phyloP scores from a whole-genome alignment of 64 coral and sea anemone species.

The Pocillopora damicornis region DNA sequence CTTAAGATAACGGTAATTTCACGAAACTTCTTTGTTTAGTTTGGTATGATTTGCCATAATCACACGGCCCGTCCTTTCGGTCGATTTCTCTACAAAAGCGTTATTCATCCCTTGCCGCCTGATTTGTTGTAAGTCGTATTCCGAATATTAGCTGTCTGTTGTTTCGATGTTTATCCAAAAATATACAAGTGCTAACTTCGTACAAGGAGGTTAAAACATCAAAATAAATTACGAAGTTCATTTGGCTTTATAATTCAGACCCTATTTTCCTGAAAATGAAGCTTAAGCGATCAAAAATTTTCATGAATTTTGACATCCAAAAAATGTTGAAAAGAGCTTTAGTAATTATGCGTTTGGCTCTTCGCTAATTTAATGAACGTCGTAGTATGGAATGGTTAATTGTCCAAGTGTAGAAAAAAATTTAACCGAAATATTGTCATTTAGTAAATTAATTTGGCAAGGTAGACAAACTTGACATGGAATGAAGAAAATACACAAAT shows the following conservation, averaged over 20 bases:
- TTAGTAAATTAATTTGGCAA: background rate
- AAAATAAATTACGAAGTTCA: too few species aligned
- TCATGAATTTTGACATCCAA: too few species aligned
- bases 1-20: conserved; percentile 12
- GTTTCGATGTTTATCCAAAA: background rate
- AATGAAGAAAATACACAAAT: background rate
- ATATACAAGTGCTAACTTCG: background rate
- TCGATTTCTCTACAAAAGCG: background rate
- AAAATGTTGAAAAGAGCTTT: too few species aligned
- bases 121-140: background rate
- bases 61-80: background rate
- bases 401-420: background rate
- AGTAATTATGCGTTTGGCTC: background rate
- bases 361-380: background rate
- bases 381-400: background rate
- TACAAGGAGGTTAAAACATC: background rate
- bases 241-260: background rate
- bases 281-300: background rate
- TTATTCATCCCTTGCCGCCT: background rate
- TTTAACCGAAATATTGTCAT: background rate
- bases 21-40: conserved; percentile 4
- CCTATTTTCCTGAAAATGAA: background rate
- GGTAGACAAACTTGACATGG: background rate
- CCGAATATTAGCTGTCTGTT: background rate
- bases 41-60: background rate